Conservation (phyloP, 2,113 vertebrate species). For the Chionis minor region DNA sequence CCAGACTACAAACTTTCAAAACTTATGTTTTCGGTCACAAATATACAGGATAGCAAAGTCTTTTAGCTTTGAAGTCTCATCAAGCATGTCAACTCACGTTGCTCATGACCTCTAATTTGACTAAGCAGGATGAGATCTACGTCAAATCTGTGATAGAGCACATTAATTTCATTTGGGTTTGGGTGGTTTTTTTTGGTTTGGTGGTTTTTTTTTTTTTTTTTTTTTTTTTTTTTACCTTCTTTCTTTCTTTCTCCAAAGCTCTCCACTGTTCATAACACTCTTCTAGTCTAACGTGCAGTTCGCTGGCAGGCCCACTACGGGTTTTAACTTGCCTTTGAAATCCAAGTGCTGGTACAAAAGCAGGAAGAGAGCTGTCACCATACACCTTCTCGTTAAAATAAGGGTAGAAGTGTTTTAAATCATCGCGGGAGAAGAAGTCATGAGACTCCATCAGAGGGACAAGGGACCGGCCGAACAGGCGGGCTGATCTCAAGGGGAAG, state of each 20-base stretch:
- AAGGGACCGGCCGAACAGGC: constrained; percentile 40
- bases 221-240: constrained; percentile 76
- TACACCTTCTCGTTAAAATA: constrained; percentile 66
- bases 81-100: background rate
- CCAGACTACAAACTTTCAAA: background rate
- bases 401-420: constrained; percentile 70
- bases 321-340: constrained; percentile 74
- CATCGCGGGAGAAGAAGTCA: constrained; percentile 62
- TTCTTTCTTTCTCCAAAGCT: constrained; percentile 82
- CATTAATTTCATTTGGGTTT: too few species aligned
- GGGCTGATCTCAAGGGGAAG: constrained; percentile 59
- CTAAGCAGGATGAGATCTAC: background rate
- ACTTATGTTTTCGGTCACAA: background rate
- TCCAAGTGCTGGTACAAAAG: constrained; percentile 67
- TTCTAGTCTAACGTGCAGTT: constrained; percentile 76
- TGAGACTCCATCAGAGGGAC: constrained; percentile 72
- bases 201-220: too few species aligned
- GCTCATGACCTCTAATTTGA: background rate
- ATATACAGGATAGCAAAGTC: background rate
- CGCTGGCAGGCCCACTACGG: constrained; percentile 68
- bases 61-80: background rate
- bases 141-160: background rate
- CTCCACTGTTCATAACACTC: constrained; percentile 82
- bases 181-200: too few species aligned
- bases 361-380: constrained; percentile 58